Evolutionary conservation across 2,113 vertebrate species (phyloP).

Genomic region (Cebidichthys violaceus): DNA sequence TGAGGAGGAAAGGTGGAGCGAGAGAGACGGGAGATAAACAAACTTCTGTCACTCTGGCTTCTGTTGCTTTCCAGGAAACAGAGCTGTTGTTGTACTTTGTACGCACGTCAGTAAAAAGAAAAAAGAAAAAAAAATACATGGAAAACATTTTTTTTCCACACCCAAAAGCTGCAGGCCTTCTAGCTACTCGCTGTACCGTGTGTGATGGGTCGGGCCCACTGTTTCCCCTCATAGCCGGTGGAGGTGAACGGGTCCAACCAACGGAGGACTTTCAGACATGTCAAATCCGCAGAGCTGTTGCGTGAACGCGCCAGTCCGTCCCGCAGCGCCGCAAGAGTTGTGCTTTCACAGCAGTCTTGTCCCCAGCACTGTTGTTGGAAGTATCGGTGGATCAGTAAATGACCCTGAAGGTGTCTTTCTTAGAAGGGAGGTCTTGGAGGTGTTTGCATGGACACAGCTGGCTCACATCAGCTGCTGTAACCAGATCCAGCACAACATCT

Average conservation of each 20-base stretch:
- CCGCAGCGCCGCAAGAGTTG: not conserved
- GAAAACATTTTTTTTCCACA: not conserved
- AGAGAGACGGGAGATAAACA: not conserved
- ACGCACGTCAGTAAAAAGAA: not conserved
- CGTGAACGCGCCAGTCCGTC: too few species aligned
- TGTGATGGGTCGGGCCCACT: not conserved
- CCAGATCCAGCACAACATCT: too few species aligned
- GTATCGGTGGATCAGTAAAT: not conserved
- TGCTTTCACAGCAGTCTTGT: not conserved
- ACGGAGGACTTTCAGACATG: too few species aligned
- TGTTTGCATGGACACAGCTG: constrained; percentile 44
- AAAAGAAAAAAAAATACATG: too few species aligned
- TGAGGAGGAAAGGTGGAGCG: not conserved
- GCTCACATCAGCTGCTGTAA: constrained; percentile 28
- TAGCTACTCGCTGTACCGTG: not conserved
- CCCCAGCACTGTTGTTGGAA: not conserved
- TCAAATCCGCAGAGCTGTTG: too few species aligned
- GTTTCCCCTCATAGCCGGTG: not conserved
- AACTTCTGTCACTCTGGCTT: constrained; percentile 6
- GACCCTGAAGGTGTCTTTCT: constrained; percentile 1
- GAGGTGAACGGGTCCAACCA: too few species aligned
- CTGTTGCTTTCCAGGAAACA: constrained; percentile 25
- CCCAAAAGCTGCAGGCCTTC: not conserved
- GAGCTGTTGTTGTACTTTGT: not conserved
- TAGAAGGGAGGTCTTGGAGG: not conserved